phyloP scores from a whole-genome alignment of 2,888 invertebrate species.

The Caenorhabditis drosophilae region DNA sequence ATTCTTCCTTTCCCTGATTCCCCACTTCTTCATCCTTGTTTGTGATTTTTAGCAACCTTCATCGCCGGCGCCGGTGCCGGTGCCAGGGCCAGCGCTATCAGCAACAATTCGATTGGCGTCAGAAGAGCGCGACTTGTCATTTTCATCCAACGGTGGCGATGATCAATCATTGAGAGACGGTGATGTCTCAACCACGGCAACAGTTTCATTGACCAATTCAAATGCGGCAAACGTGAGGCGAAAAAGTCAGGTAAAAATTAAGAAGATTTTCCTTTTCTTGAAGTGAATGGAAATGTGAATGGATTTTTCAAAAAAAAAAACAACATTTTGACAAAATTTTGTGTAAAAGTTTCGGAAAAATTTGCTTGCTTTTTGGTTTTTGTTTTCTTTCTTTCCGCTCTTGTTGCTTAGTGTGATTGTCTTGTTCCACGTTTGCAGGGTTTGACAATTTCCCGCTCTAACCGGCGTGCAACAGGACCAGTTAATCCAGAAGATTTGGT shows the following conservation, averaged over 20 bases:
- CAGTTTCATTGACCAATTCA: constrained; percentile 32
- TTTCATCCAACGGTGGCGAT: constrained; percentile 26
- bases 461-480: constrained; percentile 65
- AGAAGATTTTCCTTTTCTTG: background rate
- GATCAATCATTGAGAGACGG: constrained; percentile 6
- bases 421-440: constrained; percentile 51
- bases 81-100: no score
- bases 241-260: constrained; percentile 50
- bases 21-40: background rate
- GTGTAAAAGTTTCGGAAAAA: background rate
- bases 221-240: constrained; percentile 49
- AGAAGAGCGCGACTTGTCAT: constrained; percentile 40
- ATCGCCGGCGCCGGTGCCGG: background rate
- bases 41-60: background rate
- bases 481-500: constrained; percentile 57
- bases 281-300: no score
- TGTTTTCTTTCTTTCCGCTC: background rate
- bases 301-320: background rate
- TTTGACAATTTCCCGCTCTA: constrained; percentile 48
- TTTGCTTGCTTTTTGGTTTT: background rate
- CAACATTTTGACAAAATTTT: background rate
- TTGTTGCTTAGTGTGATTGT: constrained; percentile 5
- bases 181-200: constrained; percentile 37
- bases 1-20: background rate
- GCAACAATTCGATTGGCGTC: constrained; percentile 36